Evolutionary conservation across 1,140 invertebrate species (phyloP).

Genomic region (Sitobion miscanthi): DNA sequence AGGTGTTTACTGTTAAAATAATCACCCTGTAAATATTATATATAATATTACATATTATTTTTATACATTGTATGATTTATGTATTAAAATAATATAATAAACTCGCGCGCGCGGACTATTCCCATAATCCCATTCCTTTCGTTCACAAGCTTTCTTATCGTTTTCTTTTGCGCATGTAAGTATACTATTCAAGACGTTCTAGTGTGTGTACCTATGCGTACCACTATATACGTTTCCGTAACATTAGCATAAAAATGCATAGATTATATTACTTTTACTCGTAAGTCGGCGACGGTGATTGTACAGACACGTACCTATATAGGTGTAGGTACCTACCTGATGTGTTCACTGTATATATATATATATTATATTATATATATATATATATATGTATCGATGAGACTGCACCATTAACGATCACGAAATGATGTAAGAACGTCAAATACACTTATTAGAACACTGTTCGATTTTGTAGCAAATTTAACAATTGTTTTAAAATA

Average conservation of each 20-base stretch:
- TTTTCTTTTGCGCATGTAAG: neutral
- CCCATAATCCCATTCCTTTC: neutral
- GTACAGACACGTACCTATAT: neutral
- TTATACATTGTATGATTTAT: neutral
- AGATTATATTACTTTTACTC: conserved; percentile 26
- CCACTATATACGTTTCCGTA: neutral
- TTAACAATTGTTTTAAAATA: conserved; percentile 3
- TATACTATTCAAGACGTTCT: neutral
- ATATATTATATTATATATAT: too few relatives aligned
- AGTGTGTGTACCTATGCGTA: neutral
- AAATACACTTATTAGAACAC: neutral
- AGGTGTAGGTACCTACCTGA: neutral
- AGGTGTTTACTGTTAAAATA: neutral
- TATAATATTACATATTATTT: neutral
- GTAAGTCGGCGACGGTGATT: neutral
- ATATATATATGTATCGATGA: neutral
- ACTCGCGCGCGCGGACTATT: neutral
- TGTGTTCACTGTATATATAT: neutral
- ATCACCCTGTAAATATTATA: neutral
- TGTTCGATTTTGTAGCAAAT: conserved; percentile 5
- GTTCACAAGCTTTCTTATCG: conserved; percentile 15
- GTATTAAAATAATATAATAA: neutral
- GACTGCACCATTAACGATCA: neutral
- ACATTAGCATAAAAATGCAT: conserved; percentile 7
- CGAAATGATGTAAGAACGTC: neutral